Percentiles rank a stretch among this genome's conserved stretches.
These are phyloP conservation scores for Drosophila limbata DNA, from an alignment of 2,888 invertebrate genomes.

Conservation along the genomic window DNA sequence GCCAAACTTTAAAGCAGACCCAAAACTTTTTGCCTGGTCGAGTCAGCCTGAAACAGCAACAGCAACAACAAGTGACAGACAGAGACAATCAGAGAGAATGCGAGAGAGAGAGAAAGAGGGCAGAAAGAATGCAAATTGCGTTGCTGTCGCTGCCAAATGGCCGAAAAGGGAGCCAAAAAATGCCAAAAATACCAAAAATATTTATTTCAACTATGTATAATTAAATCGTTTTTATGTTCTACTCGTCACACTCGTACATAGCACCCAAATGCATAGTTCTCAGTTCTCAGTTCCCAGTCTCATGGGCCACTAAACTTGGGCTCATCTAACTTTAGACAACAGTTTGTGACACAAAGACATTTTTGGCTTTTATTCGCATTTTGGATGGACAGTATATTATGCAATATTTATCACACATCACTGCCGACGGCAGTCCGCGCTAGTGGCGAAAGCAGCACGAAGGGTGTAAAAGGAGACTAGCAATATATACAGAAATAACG, in stretches of 20 bases:
- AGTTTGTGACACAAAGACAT: conserved; percentile 51
- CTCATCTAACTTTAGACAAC: conserved; percentile 43
- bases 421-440: too few relatives aligned
- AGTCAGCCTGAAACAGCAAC: conserved; percentile 39
- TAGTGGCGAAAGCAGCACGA: too few relatives aligned
- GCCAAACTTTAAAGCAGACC: conserved; percentile 71
- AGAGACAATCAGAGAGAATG: not conserved
- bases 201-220: conserved; percentile 64
- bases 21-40: conserved; percentile 56
- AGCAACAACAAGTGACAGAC: conserved; percentile 16
- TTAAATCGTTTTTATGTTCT: conserved; percentile 58
- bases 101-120: not conserved
- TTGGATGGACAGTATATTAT: not conserved
- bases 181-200: conserved; percentile 58
- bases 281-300: conserved; percentile 11
- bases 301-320: conserved; percentile 47
- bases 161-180: conserved; percentile 56
- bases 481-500: too few relatives aligned
- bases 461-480: too few relatives aligned
- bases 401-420: conserved; percentile 23
- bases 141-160: conserved; percentile 61
- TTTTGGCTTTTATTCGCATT: conserved; percentile 18
- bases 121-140: conserved; percentile 52
- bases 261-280: conserved; percentile 6
- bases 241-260: not conserved